Percentiles rank a stretch among this genome's conserved stretches.
Evolutionary conservation across 2,888 invertebrate species (phyloP).

Genomic region (Onthophagus sagittarius): DNA sequence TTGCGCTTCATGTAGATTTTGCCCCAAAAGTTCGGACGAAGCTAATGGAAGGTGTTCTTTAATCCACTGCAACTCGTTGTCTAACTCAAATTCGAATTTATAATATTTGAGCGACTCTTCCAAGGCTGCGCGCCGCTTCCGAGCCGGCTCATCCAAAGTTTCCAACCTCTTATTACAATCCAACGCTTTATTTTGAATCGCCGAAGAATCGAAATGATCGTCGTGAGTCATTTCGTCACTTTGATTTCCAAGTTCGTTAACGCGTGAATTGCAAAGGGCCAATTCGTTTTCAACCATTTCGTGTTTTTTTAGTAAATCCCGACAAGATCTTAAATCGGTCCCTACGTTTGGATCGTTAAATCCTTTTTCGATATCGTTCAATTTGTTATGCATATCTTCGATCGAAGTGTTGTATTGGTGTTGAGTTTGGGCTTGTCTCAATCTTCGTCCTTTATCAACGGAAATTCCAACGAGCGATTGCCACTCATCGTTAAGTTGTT

Average conservation of each 20-base stretch:
- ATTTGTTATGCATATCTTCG: slow-evolving; percentile 83
- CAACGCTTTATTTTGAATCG: slow-evolving; percentile 75
- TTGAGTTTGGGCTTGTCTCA: slow-evolving; percentile 87
- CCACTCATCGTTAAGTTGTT: slow-evolving; percentile 75
- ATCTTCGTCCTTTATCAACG: slow-evolving; percentile 57
- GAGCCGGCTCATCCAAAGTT: slow-evolving; percentile 69
- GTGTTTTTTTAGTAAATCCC: slow-evolving; percentile 85
- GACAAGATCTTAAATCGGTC: slow-evolving; percentile 85
- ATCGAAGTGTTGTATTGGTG: slow-evolving; percentile 74
- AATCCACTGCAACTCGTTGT: slow-evolving; percentile 93
- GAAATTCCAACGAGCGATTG: slow-evolving; percentile 67
- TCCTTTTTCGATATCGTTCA: slow-evolving; percentile 78
- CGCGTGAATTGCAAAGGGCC: slow-evolving; percentile 74
- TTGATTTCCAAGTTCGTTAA: slow-evolving; percentile 70
- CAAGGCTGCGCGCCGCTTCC: slow-evolving; percentile 67
- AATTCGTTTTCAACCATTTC: slow-evolving; percentile 86
- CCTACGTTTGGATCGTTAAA: slow-evolving; percentile 81
- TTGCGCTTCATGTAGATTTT: slow-evolving; percentile 89
- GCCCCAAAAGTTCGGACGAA: slow-evolving; percentile 66
- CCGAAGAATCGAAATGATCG: slow-evolving; percentile 91
- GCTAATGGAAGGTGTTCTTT: slow-evolving; percentile 83
- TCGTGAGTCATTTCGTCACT: slow-evolving; percentile 89
- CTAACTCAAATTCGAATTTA: slow-evolving; percentile 90
- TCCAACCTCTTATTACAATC: slow-evolving; percentile 68
- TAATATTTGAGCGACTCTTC: slow-evolving; percentile 83